phyloP scores from a whole-genome alignment of 1,140 invertebrate species.

The Alviniconcha marisindica region DNA sequence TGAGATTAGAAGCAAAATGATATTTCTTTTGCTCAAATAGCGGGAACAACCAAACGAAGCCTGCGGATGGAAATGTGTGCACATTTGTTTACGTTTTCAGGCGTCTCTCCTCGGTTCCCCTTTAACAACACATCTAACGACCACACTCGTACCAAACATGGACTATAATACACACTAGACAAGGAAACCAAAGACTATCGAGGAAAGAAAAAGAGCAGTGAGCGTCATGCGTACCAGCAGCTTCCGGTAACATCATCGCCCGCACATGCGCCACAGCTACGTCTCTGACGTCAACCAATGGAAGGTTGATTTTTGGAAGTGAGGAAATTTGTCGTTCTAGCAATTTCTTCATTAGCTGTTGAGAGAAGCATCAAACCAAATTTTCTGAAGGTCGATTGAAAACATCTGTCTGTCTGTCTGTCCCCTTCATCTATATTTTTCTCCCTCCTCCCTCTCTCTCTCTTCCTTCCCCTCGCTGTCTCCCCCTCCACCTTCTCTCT shows the following conservation, averaged over 20 bases:
- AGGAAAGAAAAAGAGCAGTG: neutral
- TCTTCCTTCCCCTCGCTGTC: neutral
- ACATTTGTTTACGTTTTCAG: too few species aligned
- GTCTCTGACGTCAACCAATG: constrained; percentile 79
- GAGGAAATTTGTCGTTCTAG: constrained; percentile 76
- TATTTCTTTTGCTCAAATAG: too few species aligned
- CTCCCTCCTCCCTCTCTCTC: neutral
- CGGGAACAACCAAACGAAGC: too few species aligned
- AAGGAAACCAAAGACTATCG: too few species aligned
- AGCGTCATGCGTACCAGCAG: constrained; percentile 71
- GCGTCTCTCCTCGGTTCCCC: too few species aligned
- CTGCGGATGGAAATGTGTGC: too few species aligned
- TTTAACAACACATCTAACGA: too few species aligned
- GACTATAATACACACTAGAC: too few species aligned
- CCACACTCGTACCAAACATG: too few species aligned
- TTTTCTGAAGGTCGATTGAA: too few species aligned
- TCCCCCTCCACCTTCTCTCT: neutral
- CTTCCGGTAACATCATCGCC: constrained; percentile 77
- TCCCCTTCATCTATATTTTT: neutral
- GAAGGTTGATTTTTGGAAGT: constrained; percentile 77
- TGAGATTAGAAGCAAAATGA: too few species aligned
- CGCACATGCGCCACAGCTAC: constrained; percentile 79
- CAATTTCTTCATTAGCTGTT: constrained; percentile 72
- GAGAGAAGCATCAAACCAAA: neutral
- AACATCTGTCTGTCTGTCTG: neutral